phyloP scores from a whole-genome alignment of 1,140 invertebrate species.

The Aphidius ervi region DNA sequence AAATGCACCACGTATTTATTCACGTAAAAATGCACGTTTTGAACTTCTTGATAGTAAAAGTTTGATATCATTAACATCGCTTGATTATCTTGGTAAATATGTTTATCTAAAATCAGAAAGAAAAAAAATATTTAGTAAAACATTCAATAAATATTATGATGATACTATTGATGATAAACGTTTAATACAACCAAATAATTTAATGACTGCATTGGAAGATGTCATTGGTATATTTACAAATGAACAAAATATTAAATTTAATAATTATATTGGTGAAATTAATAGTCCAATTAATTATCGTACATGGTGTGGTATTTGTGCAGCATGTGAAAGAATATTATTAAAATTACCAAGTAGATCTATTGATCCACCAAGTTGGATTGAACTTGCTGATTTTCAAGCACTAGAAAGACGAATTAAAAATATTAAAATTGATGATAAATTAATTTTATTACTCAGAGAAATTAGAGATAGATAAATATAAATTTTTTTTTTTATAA shows the following conservation, averaged over 20 bases:
- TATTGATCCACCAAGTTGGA: slow-evolving; percentile 52
- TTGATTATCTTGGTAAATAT: slow-evolving; percentile 61
- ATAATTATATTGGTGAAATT: slow-evolving; percentile 50
- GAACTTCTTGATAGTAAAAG: slow-evolving; percentile 60
- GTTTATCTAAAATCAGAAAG: slow-evolving; percentile 60
- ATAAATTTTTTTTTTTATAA: not conserved
- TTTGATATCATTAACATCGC: slow-evolving; percentile 49
- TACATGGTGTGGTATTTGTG: slow-evolving; percentile 66
- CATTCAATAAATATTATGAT: slow-evolving; percentile 53
- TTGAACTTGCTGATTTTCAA: slow-evolving; percentile 44
- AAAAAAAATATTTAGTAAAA: slow-evolving; percentile 58
- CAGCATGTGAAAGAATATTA: slow-evolving; percentile 60
- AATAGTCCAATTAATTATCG: slow-evolving; percentile 58
- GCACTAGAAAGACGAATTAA: slow-evolving; percentile 38
- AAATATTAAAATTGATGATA: slow-evolving; percentile 22
- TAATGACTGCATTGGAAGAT: slow-evolving; percentile 56
- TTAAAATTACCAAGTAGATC: slow-evolving; percentile 50
- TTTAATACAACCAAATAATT: slow-evolving; percentile 45
- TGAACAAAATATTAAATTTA: slow-evolving; percentile 51
- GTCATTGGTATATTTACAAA: slow-evolving; percentile 58
- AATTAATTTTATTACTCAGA: slow-evolving; percentile 34
- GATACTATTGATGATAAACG: slow-evolving; percentile 39
- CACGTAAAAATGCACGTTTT: slow-evolving; percentile 61
- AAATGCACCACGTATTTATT: slow-evolving; percentile 62
- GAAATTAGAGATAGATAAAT: slow-evolving; percentile 34